phyloP scores from a whole-genome alignment of 1,140 invertebrate species.

The Eurosta solidaginis region DNA sequence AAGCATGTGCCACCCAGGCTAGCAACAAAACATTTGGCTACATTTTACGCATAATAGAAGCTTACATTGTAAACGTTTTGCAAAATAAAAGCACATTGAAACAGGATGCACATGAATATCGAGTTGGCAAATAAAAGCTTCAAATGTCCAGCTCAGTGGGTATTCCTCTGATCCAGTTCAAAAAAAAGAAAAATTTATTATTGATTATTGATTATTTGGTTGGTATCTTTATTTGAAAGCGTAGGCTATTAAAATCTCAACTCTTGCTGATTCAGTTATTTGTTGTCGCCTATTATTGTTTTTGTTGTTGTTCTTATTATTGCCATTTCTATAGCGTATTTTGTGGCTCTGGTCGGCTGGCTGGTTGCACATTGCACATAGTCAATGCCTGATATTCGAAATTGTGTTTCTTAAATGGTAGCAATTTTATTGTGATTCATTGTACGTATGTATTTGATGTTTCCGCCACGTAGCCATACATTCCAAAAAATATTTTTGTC shows the following conservation, averaged over 20 bases:
- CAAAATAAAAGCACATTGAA: neutral
- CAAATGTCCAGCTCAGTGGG: constrained; percentile 19
- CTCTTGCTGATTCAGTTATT: neutral
- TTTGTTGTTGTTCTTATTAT: neutral
- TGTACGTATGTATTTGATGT: neutral
- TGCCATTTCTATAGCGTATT: neutral
- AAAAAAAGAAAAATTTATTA: neutral
- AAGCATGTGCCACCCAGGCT: neutral
- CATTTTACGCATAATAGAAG: neutral
- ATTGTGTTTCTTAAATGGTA: neutral
- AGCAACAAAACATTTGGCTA: neutral
- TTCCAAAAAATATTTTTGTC: neutral
- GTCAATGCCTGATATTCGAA: neutral
- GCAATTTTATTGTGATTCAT: neutral
- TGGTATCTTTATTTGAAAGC: neutral
- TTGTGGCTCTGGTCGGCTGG: neutral
- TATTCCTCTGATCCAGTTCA: neutral
- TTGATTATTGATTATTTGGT: neutral
- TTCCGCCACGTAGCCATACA: neutral
- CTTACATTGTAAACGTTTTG: neutral
- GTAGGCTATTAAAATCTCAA: neutral
- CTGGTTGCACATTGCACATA: neutral
- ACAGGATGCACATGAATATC: neutral
- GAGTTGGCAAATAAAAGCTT: constrained; percentile 3
- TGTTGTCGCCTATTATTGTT: neutral